Conservation (phyloP, 2,797 vertebrate genomes). For the Myripristis murdjan region DNA sequence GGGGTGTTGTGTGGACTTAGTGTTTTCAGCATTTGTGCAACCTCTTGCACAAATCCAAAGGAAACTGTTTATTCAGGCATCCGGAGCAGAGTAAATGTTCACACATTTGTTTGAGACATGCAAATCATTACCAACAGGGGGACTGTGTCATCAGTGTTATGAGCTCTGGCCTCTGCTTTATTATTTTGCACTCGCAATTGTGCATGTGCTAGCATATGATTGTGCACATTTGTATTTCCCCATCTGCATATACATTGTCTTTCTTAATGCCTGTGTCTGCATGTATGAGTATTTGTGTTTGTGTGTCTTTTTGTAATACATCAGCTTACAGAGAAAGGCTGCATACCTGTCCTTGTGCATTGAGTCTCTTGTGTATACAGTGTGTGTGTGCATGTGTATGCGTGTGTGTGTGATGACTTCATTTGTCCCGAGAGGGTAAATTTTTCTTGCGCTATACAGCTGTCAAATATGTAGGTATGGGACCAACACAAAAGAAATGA, state of each 20-base stretch:
- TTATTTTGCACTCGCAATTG: neutral
- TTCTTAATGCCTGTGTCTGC: neutral
- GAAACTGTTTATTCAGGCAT: constrained; percentile 28
- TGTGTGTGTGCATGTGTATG: constrained; percentile 18
- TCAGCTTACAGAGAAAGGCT: constrained; percentile 21
- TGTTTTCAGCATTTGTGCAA: constrained; percentile 14
- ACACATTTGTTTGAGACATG: constrained; percentile 21
- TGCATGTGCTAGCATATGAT: neutral
- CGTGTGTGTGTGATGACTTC: constrained; percentile 12
- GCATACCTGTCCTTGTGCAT: constrained; percentile 10
- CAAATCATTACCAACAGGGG: constrained; percentile 20
- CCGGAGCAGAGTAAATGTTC: constrained; percentile 19
- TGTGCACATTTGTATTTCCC: neutral
- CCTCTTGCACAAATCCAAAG: constrained; percentile 19
- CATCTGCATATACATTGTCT: neutral
- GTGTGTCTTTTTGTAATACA: neutral
- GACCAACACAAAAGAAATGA: too few relatives aligned
- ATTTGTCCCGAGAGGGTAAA: too few relatives aligned
- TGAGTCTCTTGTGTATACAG: neutral
- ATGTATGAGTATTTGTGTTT: neutral
- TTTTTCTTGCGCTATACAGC: too few relatives aligned
- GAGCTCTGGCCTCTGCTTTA: neutral
- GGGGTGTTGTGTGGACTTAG: too few relatives aligned
- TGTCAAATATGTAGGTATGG: too few relatives aligned
- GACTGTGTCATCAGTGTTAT: constrained; percentile 12